Conservation (phyloP, 2,113 vertebrate species). For the Esox niger region DNA sequence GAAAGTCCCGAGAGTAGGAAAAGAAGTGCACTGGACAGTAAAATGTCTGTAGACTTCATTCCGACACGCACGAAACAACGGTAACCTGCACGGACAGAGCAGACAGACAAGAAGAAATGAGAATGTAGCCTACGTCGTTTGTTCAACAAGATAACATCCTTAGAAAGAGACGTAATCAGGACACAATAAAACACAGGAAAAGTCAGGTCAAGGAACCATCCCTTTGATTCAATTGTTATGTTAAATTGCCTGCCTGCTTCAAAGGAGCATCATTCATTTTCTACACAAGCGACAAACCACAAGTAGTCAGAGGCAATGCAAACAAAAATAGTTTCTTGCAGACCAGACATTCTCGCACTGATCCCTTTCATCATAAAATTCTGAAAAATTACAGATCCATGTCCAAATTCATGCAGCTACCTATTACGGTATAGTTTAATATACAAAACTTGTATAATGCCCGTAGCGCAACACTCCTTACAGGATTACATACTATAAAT, state of each 20-base stretch:
- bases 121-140: not conserved
- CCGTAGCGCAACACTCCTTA: not conserved
- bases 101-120: not conserved
- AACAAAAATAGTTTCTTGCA: not conserved
- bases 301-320: not conserved
- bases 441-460: not conserved
- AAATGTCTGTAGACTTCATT: not conserved
- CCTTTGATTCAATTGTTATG: slow-evolving; percentile 3
- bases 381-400: not conserved
- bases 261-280: not conserved
- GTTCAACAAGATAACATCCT: not conserved
- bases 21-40: slow-evolving; percentile 60
- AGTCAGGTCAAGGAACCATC: not conserved
- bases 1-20: slow-evolving; percentile 78
- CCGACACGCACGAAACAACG: not conserved
- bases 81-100: not conserved
- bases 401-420: not conserved
- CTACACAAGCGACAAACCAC: not conserved
- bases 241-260: not conserved
- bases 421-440: not conserved
- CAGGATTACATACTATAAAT: not conserved
- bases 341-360: not conserved
- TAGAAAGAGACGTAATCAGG: not conserved
- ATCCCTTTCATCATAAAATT: not conserved
- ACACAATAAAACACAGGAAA: not conserved